Evolutionary conservation across 2,888 invertebrate genomes (phyloP).

Genomic region (Ormia ochracea): DNA sequence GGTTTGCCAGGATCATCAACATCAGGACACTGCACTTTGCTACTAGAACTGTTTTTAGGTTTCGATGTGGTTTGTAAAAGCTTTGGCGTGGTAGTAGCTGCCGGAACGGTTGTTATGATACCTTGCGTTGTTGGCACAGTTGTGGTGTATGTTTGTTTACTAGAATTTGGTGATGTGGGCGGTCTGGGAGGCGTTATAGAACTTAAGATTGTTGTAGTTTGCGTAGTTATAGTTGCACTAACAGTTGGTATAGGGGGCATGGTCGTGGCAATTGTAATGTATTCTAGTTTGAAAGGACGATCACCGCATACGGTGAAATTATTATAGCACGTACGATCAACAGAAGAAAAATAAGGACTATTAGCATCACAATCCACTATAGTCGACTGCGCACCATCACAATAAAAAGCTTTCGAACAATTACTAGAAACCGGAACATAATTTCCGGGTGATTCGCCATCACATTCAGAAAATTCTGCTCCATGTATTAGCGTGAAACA

Average conservation of each 20-base stretch:
- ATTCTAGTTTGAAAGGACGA: neutral
- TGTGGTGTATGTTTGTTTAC: too few relatives aligned
- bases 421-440: conserved; percentile 11
- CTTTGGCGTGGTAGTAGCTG: neutral
- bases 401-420: conserved; percentile 24
- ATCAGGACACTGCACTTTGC: conserved; percentile 65
- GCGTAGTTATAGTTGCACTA: neutral
- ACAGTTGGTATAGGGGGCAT: neutral
- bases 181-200: too few relatives aligned
- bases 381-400: neutral
- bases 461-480: neutral
- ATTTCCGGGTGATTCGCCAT: neutral
- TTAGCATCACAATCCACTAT: conserved; percentile 5
- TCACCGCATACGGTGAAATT: neutral
- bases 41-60: neutral
- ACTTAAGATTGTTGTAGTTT: too few relatives aligned
- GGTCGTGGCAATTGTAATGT: neutral
- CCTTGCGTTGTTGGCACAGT: neutral
- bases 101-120: neutral
- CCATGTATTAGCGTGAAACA: neutral
- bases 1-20: conserved; percentile 67
- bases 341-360: conserved; percentile 6
- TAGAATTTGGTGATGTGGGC: too few relatives aligned
- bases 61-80: neutral
- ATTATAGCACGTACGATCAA: conserved; percentile 5